A percentile compares a stretch with the other conserved stretches of the same genome.
phyloP scores from a whole-genome alignment of 2,797 vertebrate genomes.

The Euthynnus affinis region DNA sequence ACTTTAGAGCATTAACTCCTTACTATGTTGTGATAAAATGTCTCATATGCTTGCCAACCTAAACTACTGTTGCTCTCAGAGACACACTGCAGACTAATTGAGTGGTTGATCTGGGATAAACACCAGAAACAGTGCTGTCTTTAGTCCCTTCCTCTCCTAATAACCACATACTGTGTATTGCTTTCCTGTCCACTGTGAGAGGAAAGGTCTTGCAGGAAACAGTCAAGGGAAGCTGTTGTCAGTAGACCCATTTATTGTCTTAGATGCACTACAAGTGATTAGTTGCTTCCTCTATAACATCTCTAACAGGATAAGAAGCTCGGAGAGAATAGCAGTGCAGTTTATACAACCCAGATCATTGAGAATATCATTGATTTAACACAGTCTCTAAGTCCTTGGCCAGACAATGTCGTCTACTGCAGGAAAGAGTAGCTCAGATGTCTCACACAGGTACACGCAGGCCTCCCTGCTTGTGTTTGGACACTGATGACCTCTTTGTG shows the following conservation, averaged over 20 bases:
- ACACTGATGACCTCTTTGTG: constrained; percentile 3
- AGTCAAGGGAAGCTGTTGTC: constrained; percentile 31
- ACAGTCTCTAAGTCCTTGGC: constrained; percentile 7
- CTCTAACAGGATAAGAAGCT: constrained; percentile 45
- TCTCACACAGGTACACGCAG: not conserved
- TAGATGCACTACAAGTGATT: constrained; percentile 39
- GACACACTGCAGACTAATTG: constrained; percentile 51
- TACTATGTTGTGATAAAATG: constrained; percentile 22
- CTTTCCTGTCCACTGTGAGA: constrained; percentile 37
- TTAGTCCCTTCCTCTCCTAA: constrained; percentile 53
- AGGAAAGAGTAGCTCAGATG: not conserved
- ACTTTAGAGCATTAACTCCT: constrained; percentile 7
- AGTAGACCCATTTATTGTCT: constrained; percentile 40
- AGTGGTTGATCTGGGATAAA: constrained; percentile 58
- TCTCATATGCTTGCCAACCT: not conserved
- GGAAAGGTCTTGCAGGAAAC: constrained; percentile 51
- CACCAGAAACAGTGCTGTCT: constrained; percentile 52
- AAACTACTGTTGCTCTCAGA: constrained; percentile 29
- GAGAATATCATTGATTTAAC: constrained; percentile 36
- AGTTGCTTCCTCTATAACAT: constrained; percentile 56
- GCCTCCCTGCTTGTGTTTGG: constrained; percentile 3
- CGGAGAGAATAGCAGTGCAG: constrained; percentile 10
- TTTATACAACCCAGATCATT: constrained; percentile 53
- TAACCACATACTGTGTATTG: constrained; percentile 27
- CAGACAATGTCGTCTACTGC: constrained; percentile 20